These are phyloP conservation scores for Anthonomus grandis DNA, from an alignment of 1,140 invertebrate genomes.

Conservation along the genomic window DNA sequence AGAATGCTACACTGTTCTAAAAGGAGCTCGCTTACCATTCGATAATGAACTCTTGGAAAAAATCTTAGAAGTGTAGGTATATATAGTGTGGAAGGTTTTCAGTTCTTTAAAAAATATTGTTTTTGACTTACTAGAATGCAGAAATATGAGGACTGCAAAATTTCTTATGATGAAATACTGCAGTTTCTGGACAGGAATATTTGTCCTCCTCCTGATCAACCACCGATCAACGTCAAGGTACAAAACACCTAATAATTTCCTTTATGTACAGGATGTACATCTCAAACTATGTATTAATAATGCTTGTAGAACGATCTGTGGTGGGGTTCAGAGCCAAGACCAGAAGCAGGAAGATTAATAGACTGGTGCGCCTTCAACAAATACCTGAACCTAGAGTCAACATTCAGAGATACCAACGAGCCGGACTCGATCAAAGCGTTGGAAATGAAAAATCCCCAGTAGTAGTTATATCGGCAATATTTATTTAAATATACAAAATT, in stretches of 20 bases:
- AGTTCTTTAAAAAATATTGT: constrained; percentile 1
- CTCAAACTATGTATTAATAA: background rate
- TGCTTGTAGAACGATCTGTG: constrained; percentile 44
- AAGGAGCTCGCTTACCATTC: constrained; percentile 64
- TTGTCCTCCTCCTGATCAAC: constrained; percentile 52
- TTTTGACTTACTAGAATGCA: constrained; percentile 47
- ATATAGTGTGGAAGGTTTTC: constrained; percentile 1
- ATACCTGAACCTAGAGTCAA: constrained; percentile 52
- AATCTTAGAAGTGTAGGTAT: constrained; percentile 64
- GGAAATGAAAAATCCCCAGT: constrained; percentile 26
- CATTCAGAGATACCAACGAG: constrained; percentile 36
- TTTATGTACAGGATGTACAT: too few species aligned
- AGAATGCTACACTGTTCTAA: constrained; percentile 59
- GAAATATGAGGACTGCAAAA: constrained; percentile 60
- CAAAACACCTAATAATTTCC: background rate
- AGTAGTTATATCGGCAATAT: constrained; percentile 11
- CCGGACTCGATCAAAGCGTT: constrained; percentile 28
- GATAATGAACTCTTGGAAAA: constrained; percentile 63
- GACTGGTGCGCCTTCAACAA: constrained; percentile 54
- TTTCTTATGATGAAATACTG: constrained; percentile 59
- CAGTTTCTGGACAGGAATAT: constrained; percentile 58
- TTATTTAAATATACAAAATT: constrained; percentile 3
- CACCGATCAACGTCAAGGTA: constrained; percentile 55
- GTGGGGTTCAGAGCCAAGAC: constrained; percentile 50
- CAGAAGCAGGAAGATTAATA: constrained; percentile 47